These are phyloP conservation scores for Pseudomyrmex pallidus DNA, from an alignment of 1,140 invertebrate species.

Conservation along the genomic window DNA sequence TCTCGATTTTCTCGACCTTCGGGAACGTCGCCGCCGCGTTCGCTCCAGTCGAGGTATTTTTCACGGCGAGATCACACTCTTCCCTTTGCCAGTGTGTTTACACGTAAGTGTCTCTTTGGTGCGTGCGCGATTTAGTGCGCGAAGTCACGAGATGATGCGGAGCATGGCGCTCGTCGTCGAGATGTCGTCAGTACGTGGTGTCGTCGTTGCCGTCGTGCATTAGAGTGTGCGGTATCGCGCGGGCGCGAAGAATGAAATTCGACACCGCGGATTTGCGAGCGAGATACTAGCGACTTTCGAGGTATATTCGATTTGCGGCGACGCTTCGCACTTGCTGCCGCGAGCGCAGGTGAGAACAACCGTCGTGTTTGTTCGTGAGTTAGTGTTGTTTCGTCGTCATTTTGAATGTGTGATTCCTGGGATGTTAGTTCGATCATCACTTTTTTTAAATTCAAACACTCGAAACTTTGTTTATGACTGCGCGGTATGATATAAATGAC, in stretches of 20 bases:
- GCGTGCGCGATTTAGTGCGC: constrained; percentile 30
- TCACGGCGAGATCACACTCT: neutral
- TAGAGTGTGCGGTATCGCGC: constrained; percentile 28
- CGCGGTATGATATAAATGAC: too few species aligned
- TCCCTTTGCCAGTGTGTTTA: constrained; percentile 55
- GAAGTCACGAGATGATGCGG: neutral
- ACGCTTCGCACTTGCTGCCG: constrained; percentile 25
- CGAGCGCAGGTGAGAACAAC: constrained; percentile 13
- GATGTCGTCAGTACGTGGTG: neutral
- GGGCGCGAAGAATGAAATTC: constrained; percentile 60
- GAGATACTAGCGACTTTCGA: constrained; percentile 26
- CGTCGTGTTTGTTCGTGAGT: neutral
- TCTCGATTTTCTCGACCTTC: neutral
- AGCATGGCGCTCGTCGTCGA: constrained; percentile 7
- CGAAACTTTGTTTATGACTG: neutral
- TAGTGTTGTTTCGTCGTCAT: neutral
- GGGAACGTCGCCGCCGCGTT: neutral
- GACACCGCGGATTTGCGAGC: constrained; percentile 44
- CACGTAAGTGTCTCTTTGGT: constrained; percentile 9
- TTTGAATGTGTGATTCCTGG: neutral
- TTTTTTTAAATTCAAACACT: neutral
- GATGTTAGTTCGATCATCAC: constrained; percentile 9
- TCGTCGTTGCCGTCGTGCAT: constrained; percentile 3
- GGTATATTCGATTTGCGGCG: constrained; percentile 21
- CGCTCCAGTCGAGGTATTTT: neutral